Conservation (phyloP, 2,113 vertebrate genomes). For the Rattus norvegicus region DNA sequence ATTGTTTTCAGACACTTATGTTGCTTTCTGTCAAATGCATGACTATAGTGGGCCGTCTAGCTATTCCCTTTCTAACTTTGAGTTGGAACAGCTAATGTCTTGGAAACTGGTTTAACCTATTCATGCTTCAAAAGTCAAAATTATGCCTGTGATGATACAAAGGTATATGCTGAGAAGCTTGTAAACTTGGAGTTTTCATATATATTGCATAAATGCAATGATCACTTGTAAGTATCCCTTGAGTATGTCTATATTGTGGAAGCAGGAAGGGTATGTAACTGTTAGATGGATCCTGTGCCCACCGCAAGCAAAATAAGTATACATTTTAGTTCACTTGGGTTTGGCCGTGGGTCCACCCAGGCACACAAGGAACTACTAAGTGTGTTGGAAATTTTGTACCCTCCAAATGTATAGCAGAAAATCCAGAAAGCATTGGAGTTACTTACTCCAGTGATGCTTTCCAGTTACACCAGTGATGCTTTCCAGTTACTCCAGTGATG, state of each 20-base stretch:
- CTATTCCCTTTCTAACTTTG: background rate
- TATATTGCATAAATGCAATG: background rate
- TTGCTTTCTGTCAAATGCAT: background rate
- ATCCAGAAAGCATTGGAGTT: background rate
- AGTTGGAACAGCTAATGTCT: background rate
- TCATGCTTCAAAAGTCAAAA: background rate
- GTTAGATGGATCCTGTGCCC: background rate
- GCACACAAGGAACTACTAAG: background rate
- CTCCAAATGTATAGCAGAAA: background rate
- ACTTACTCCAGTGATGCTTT: background rate
- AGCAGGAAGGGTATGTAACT: background rate
- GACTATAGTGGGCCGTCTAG: background rate
- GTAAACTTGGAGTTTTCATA: background rate
- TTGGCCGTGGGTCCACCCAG: background rate
- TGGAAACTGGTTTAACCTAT: background rate
- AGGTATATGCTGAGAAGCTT: background rate
- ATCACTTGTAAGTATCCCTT: background rate
- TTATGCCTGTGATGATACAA: background rate
- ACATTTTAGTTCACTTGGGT: background rate
- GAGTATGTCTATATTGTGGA: background rate
- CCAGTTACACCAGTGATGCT: no score
- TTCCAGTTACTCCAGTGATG: no score
- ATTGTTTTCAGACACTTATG: background rate
- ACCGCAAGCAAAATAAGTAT: background rate
- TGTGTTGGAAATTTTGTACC: background rate